Percentiles rank a stretch among this genome's conserved stretches.
Conservation (phyloP, 2,888 invertebrate genomes). For the Acleris cristana region DNA sequence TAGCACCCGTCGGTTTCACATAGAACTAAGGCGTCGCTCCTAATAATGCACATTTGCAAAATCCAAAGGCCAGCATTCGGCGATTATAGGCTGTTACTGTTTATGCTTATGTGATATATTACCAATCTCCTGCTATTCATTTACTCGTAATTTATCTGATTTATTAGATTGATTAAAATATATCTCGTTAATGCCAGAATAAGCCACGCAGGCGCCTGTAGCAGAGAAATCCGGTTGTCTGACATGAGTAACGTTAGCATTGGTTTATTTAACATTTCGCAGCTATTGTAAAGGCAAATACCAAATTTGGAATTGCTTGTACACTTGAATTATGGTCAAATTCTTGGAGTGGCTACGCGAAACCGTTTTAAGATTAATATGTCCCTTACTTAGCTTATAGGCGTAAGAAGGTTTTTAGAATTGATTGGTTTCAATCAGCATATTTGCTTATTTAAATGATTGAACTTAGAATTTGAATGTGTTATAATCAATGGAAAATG, state of each 20-base stretch:
- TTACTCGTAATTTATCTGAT: no score
- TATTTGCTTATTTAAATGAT: background rate
- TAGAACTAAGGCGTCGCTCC: no score
- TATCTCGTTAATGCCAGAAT: slow-evolving; percentile 1
- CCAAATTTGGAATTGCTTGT: slow-evolving; percentile 22
- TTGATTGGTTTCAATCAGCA: slow-evolving; percentile 1
- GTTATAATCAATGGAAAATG: slow-evolving; percentile 20
- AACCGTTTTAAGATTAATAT: slow-evolving; percentile 27
- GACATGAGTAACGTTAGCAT: slow-evolving; percentile 48
- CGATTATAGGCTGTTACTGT: no score
- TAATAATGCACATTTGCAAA: no score
- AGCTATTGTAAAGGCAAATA: slow-evolving; percentile 38
- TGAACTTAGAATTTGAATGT: background rate
- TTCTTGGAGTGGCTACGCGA: slow-evolving; percentile 29
- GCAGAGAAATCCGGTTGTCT: slow-evolving; percentile 49
- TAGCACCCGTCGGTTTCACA: no score
- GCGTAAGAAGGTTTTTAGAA: background rate
- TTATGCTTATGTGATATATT: no score
- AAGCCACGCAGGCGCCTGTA: slow-evolving; percentile 1
- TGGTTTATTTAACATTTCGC: slow-evolving; percentile 31
- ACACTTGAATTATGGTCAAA: slow-evolving; percentile 13
- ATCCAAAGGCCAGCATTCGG: no score
- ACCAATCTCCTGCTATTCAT: no score
- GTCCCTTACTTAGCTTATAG: slow-evolving; percentile 7
- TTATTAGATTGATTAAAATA: background rate